Conservation (phyloP, 2,797 vertebrate species). For the Melanogrammus aeglefinus region DNA sequence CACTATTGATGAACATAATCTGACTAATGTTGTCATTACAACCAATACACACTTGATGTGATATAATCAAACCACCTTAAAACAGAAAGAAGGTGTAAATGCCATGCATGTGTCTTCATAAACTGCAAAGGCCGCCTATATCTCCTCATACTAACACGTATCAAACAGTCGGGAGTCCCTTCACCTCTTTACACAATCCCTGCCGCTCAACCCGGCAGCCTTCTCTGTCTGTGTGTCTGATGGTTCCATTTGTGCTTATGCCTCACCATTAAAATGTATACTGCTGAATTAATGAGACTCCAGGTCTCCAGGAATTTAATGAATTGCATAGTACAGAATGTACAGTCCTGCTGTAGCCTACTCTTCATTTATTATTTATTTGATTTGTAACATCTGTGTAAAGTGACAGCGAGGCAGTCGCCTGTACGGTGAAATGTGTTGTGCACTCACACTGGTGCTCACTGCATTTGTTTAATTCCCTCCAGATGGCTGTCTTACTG, state of each 20-base stretch:
- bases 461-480: background rate
- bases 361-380: background rate
- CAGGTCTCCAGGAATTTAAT: background rate
- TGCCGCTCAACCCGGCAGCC: background rate
- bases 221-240: background rate
- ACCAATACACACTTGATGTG: background rate
- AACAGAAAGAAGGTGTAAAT: background rate
- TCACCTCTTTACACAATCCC: background rate
- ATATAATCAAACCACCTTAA: background rate
- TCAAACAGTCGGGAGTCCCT: background rate
- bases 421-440: too few relatives aligned
- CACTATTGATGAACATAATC: background rate
- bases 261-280: background rate
- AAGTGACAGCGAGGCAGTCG: background rate
- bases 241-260: background rate
- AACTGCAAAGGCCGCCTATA: background rate
- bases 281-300: background rate
- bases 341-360: background rate
- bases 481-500: background rate
- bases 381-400: background rate
- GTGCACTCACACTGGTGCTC: too few relatives aligned
- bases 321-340: background rate
- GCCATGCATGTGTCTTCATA: background rate
- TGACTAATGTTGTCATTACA: background rate
- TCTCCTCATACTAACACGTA: background rate